A percentile compares a stretch with the other conserved stretches of the same genome.
These are phyloP conservation scores for Episyrphus balteatus DNA, from an alignment of 1,140 invertebrate genomes.

Conservation along the genomic window DNA sequence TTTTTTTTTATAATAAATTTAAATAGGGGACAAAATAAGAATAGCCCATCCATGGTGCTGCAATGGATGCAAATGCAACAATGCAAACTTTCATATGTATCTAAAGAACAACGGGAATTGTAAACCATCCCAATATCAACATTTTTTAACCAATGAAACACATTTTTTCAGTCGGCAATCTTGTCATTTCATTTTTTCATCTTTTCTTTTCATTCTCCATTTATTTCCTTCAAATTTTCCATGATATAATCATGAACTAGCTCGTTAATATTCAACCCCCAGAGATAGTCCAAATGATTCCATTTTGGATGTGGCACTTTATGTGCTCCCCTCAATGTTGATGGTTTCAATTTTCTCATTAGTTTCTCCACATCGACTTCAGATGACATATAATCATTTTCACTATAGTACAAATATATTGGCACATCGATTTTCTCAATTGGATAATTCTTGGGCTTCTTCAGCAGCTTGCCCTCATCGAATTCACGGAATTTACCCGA, in stretches of 20 bases:
- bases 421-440: conserved; percentile 48
- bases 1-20: too few species aligned
- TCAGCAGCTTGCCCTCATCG: conserved; percentile 37
- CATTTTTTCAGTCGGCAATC: too few species aligned
- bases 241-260: conserved; percentile 40
- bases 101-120: too few species aligned
- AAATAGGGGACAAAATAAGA: too few species aligned
- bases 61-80: too few species aligned
- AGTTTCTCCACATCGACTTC: conserved; percentile 40
- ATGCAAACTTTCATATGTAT: too few species aligned
- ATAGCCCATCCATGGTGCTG: too few species aligned
- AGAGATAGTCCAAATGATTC: conserved; percentile 47
- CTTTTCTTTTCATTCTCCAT: conserved; percentile 6
- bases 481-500: conserved; percentile 35
- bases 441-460: conserved; percentile 44
- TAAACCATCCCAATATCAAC: too few species aligned
- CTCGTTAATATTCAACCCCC: conserved; percentile 40
- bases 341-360: conserved; percentile 34
- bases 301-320: conserved; percentile 38
- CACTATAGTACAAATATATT: conserved; percentile 50
- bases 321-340: conserved; percentile 19
- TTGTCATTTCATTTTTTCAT: too few species aligned
- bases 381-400: conserved; percentile 49
- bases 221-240: conserved; percentile 31
- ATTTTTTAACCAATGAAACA: too few species aligned